Conservation (phyloP, 2,797 vertebrate genomes). For the Semotilus atromaculatus region DNA sequence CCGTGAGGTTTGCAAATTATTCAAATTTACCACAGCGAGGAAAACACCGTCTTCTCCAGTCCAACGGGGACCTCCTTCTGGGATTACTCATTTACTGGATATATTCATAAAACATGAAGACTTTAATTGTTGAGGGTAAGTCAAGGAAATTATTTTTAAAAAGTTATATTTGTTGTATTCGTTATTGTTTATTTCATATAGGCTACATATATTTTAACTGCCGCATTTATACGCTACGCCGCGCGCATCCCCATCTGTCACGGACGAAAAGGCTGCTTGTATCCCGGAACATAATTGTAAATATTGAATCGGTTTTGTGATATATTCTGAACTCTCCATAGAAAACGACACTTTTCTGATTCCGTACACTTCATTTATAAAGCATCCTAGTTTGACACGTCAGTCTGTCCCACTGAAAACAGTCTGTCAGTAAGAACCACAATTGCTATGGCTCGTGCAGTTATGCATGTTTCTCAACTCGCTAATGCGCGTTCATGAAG, state of each 20-base stretch:
- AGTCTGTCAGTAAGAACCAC: neutral
- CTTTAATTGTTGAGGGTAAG: slow-evolving; percentile 77
- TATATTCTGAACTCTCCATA: neutral
- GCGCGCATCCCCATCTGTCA: slow-evolving; percentile 13
- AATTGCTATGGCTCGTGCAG: neutral
- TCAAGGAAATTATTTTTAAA: slow-evolving; percentile 32
- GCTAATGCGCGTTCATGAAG: neutral
- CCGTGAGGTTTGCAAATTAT: slow-evolving; percentile 70
- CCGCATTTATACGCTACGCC: neutral
- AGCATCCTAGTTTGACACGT: slow-evolving; percentile 6
- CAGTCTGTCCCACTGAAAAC: neutral
- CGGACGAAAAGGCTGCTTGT: neutral
- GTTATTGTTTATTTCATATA: neutral
- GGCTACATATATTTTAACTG: neutral
- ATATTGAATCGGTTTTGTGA: neutral
- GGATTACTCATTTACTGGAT: slow-evolving; percentile 74
- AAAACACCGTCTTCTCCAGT: slow-evolving; percentile 61
- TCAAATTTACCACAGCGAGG: slow-evolving; percentile 66
- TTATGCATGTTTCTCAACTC: slow-evolving; percentile 3
- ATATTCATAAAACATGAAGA: slow-evolving; percentile 79
- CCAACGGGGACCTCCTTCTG: slow-evolving; percentile 67
- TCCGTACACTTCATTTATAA: neutral
- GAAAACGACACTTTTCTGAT: neutral
- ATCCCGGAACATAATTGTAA: neutral
- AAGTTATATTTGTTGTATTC: slow-evolving; percentile 61